Conservation (phyloP, 2,888 invertebrate genomes). For the Caenorhabditis uteleia region DNA sequence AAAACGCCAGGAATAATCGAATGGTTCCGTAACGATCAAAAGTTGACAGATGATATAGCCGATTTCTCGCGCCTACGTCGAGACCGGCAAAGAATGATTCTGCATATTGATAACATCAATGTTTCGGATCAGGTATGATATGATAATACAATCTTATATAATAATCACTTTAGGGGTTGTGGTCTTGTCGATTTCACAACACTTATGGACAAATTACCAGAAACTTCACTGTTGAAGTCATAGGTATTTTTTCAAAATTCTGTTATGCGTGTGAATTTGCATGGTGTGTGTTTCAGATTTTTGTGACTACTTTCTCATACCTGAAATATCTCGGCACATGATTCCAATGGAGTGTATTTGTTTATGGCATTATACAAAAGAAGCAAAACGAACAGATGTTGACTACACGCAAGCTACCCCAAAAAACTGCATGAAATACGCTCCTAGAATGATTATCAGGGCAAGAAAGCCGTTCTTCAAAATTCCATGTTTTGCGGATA, state of each 20-base stretch:
- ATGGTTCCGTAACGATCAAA: conserved; percentile 40
- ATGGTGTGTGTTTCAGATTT: conserved; percentile 58
- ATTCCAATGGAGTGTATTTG: conserved; percentile 66
- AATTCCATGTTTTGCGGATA: conserved; percentile 43
- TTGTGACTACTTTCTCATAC: conserved; percentile 64
- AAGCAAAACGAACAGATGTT: conserved; percentile 42
- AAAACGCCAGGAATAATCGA: conserved; percentile 17
- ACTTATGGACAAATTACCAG: conserved; percentile 60
- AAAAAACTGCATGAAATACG: conserved; percentile 47
- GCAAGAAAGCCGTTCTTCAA: conserved; percentile 33
- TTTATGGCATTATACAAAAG: conserved; percentile 55
- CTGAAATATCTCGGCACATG: conserved; percentile 14
- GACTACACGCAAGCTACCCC: conserved; percentile 45
- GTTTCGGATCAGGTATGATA: conserved; percentile 59
- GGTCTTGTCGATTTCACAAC: conserved; percentile 68
- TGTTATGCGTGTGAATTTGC: neutral
- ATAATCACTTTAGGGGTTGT: conserved; percentile 57
- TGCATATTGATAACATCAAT: conserved; percentile 59
- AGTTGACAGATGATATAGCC: conserved; percentile 10
- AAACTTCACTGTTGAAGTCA: conserved; percentile 67
- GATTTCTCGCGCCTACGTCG: conserved; percentile 11
- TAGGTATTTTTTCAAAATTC: conserved; percentile 60
- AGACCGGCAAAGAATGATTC: conserved; percentile 47
- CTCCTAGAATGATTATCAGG: conserved; percentile 33
- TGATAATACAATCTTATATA: neutral